Conservation (phyloP, 2,888 invertebrate species). For the Strigamia crassipes region DNA sequence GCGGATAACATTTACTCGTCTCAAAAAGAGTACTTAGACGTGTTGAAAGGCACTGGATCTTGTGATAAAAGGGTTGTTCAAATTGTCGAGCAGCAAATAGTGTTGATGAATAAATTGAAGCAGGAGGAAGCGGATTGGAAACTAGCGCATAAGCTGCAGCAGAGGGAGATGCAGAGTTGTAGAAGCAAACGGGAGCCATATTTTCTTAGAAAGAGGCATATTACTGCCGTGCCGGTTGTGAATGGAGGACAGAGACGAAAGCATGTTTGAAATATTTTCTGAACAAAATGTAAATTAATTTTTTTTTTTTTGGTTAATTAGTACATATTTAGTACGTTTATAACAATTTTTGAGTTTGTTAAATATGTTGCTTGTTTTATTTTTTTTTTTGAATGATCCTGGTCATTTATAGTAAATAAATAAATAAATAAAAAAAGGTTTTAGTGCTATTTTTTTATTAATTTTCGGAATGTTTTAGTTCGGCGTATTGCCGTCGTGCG, state of each 20-base stretch:
- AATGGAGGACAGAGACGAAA: neutral
- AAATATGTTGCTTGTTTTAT: too few species aligned
- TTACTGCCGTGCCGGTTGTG: neutral
- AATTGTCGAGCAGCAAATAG: conserved; percentile 1
- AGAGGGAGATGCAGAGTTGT: conserved; percentile 1
- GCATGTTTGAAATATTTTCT: neutral
- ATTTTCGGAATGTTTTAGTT: too few species aligned
- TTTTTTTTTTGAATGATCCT: too few species aligned
- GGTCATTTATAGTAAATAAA: too few species aligned
- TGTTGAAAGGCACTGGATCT: neutral
- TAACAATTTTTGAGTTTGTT: too few species aligned
- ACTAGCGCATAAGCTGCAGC: conserved; percentile 29
- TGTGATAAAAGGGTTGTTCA: neutral
- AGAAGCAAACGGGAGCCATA: conserved; percentile 29
- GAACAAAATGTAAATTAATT: neutral
- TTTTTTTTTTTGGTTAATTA: too few species aligned
- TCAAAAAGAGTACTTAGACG: neutral
- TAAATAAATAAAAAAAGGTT: too few species aligned
- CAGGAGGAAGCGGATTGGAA: conserved; percentile 33
- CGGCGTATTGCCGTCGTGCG: too few species aligned
- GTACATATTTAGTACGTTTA: too few species aligned
- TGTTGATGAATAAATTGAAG: conserved; percentile 28
- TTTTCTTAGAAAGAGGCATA: neutral
- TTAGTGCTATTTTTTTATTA: too few species aligned
- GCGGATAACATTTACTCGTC: neutral